Evolutionary conservation across 2,797 vertebrate species (phyloP), one percentile per base, ranked within the genome.

Genomic region (Uromys caudimaculatus): DNA sequence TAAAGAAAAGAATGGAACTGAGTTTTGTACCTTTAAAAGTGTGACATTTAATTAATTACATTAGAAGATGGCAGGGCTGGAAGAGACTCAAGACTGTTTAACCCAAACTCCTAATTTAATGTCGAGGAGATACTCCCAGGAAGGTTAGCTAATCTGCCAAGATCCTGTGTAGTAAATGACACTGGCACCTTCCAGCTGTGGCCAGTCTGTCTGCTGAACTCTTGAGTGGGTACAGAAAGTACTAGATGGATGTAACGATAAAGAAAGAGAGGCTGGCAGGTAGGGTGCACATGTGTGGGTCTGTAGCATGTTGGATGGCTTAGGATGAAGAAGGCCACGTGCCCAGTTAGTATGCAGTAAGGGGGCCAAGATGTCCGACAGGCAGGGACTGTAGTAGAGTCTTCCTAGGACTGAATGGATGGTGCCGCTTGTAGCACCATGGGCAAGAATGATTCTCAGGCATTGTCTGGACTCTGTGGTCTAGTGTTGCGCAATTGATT

Each of bases 21-120:
- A 19, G 19, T 60, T 88, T 69, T 44, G 86, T 47, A 8, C 35
- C 78, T 85, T 93, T 67, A 41, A 85, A 90, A 75, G 29, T 56
- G 54, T 82, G 76, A 78, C 60, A 58, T 10, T 93, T 85, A 90
- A 79, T 88, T 78, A 90, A 89, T 91, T 83, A 56, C 6, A 41
- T 81, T 24, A 77, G 16, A 90, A 89, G 76, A 88, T 86, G 64
- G 27, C 77, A 83, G 47, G 83, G 58, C 23, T 82, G 17, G 92
- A 85, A 60, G 81, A 29, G 35, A 84, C 73, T 58, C 23, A 71
- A 73, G 44, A 85, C 2, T 9, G 41, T 47, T 86, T 93, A 75
- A 62, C 60, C 23, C 69, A 86, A 88, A 52, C 32, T 90, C 44
- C 58, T 38, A 29, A 75, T 91, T 71, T 58, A 91, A 41, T 41